phyloP scores from a whole-genome alignment of 1,140 invertebrate species.

The Berghia stephanieae region DNA sequence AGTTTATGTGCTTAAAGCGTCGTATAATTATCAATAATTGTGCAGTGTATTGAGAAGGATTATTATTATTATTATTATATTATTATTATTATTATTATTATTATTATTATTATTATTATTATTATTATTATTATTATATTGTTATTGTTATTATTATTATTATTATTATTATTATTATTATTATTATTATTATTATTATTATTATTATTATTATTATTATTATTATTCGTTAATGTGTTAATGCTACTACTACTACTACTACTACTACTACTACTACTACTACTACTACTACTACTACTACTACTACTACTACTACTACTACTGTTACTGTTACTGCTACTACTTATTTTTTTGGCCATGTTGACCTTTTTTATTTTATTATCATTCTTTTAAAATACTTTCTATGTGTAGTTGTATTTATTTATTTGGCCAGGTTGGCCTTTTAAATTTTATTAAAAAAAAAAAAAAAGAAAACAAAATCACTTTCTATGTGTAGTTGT shows the following conservation, averaged over 20 bases:
- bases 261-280: not conserved
- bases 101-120: not conserved
- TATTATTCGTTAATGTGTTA: not conserved
- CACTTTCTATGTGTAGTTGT: too few species aligned
- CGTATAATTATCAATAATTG: too few species aligned
- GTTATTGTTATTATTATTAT: not conserved
- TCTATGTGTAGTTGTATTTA: too few species aligned
- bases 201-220: not conserved
- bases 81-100: not conserved
- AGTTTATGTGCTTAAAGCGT: too few species aligned
- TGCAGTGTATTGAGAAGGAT: too few species aligned
- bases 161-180: not conserved
- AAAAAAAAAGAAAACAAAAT: too few species aligned
- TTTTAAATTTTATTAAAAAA: too few species aligned
- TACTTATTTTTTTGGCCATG: not conserved
- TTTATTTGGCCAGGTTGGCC: too few species aligned
- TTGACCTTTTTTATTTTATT: not conserved
- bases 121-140: not conserved
- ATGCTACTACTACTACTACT: not conserved
- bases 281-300: slow-evolving; percentile 8
- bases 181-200: not conserved
- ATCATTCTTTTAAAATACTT: too few species aligned
- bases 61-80: too few species aligned
- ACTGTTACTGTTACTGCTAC: not conserved
- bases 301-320: slow-evolving; percentile 7